phyloP scores from a whole-genome alignment of 1,140 invertebrate genomes.

The Drosophila seguyi region DNA sequence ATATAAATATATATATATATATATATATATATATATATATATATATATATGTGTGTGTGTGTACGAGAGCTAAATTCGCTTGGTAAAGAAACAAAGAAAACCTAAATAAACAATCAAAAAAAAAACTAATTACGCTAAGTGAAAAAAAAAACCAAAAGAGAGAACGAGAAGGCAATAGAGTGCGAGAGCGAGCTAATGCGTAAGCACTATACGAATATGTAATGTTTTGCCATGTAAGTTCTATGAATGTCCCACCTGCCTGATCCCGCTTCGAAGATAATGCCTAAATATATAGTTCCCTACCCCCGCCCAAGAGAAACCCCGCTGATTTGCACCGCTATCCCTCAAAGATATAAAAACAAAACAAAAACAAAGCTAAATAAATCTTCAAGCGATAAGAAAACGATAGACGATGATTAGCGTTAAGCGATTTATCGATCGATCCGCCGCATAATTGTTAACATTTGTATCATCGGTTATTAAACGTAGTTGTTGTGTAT shows the following conservation, averaged over 20 bases:
- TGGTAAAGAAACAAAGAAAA: constrained; percentile 35
- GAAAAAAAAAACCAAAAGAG: not conserved
- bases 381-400: constrained; percentile 17
- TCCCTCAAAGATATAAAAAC: not conserved
- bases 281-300: constrained; percentile 23
- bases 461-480: constrained; percentile 83
- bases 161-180: not conserved
- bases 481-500: constrained; percentile 82
- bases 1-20: constrained; percentile 20
- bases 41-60: too few relatives aligned
- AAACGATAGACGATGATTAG: constrained; percentile 15
- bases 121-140: constrained; percentile 45
- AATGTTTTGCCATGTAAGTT: constrained; percentile 65
- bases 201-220: constrained; percentile 33
- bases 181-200: constrained; percentile 5
- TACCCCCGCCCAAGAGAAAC: constrained; percentile 7
- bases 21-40: constrained; percentile 11
- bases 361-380: not conserved
- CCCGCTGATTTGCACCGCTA: constrained; percentile 58
- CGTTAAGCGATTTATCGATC: constrained; percentile 28
- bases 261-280: constrained; percentile 55
- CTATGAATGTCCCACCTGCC: constrained; percentile 81
- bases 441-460: constrained; percentile 80
- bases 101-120: constrained; percentile 36
- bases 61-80: constrained; percentile 48